These are phyloP conservation scores for Pteronura brasiliensis DNA, from an alignment of 2,113 vertebrate species.

Conservation along the genomic window DNA sequence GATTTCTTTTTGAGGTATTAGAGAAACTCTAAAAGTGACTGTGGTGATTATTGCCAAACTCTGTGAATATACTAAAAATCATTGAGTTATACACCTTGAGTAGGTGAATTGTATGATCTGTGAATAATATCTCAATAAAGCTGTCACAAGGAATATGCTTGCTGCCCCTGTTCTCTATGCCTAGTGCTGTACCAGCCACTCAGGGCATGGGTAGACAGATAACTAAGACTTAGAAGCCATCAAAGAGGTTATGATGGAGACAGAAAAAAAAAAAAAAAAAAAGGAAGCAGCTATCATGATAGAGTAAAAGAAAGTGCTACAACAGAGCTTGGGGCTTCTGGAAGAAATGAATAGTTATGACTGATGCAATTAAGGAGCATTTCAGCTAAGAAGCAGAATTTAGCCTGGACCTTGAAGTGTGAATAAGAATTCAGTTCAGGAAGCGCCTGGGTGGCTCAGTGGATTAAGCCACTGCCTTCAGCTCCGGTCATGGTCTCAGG, in stretches of 20 bases:
- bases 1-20: not conserved
- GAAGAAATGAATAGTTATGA: constrained; percentile 3
- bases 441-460: too few species aligned
- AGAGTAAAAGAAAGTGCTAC: not conserved
- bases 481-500: too few species aligned
- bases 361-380: not conserved
- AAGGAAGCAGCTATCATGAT: not conserved
- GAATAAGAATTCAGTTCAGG: not conserved
- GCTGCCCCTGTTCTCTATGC: not conserved
- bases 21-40: not conserved
- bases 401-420: constrained; percentile 1
- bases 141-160: not conserved
- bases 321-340: not conserved
- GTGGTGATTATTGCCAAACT: not conserved
- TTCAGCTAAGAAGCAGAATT: constrained; percentile 10
- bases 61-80: not conserved
- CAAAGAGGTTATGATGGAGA: not conserved
- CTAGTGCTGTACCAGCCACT: not conserved
- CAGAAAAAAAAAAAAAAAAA: constrained; percentile 2
- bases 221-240: not conserved
- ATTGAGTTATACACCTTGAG: not conserved
- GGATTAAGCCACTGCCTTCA: too few species aligned
- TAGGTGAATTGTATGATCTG: not conserved
- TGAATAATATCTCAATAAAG: not conserved
- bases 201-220: not conserved